Evolutionary conservation across 2,888 invertebrate genomes (phyloP).

Genomic region (Archips crataeganus): DNA sequence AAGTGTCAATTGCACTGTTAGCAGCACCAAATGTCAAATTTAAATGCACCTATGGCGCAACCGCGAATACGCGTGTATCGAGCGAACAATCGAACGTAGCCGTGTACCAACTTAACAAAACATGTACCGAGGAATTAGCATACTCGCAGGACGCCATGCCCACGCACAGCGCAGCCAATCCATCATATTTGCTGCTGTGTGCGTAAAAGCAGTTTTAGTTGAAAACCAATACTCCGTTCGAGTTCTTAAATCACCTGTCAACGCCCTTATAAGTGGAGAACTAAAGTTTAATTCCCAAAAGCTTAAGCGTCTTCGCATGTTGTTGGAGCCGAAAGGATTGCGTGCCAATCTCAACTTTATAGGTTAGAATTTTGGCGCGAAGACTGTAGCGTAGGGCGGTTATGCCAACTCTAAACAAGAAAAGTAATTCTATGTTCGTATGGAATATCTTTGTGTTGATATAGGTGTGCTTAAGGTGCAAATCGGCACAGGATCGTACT

Average conservation of each 20-base stretch:
- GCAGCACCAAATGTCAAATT: conserved; percentile 40
- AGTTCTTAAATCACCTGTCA: conserved; percentile 8
- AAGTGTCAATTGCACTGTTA: conserved; percentile 38
- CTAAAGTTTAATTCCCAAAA: conserved; percentile 19
- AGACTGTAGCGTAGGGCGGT: conserved; percentile 13
- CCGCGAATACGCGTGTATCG: conserved; percentile 59
- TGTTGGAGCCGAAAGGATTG: not conserved
- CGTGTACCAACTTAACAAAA: conserved; percentile 66
- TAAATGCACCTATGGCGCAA: conserved; percentile 44
- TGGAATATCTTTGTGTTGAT: conserved; percentile 16
- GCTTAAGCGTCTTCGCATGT: not conserved
- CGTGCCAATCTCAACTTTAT: conserved; percentile 35
- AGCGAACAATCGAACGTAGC: conserved; percentile 71
- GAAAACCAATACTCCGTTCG: conserved; percentile 50
- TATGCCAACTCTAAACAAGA: conserved; percentile 23
- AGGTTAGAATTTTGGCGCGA: conserved; percentile 37
- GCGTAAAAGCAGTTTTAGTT: conserved; percentile 61
- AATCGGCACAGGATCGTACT: conserved; percentile 28
- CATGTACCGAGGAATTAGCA: conserved; percentile 72
- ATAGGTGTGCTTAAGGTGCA: conserved; percentile 31
- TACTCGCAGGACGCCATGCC: conserved; percentile 77
- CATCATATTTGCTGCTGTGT: conserved; percentile 75
- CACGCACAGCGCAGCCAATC: conserved; percentile 74
- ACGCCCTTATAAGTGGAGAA: conserved; percentile 10
- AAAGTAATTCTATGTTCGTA: conserved; percentile 24